phyloP scores from a whole-genome alignment of 2,888 invertebrate species.

The Diarsia rubi region DNA sequence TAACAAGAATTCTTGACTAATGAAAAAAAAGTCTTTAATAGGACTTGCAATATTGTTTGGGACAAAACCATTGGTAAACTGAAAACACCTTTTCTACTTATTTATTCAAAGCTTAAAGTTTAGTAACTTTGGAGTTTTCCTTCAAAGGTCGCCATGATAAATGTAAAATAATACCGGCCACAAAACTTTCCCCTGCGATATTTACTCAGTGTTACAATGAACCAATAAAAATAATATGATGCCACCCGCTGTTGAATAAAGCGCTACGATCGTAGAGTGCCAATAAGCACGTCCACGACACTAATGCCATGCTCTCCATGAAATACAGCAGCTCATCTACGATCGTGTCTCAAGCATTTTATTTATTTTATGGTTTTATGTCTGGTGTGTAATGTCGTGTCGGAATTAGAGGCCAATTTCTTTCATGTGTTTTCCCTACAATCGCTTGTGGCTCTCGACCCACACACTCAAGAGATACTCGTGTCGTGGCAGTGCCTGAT shows the following conservation, averaged over 20 bases:
- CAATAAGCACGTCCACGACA: conserved; percentile 67
- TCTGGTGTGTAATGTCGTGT: not conserved
- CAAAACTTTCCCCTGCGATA: conserved; percentile 42
- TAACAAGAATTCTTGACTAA: conserved; percentile 22
- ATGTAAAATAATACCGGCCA: conserved; percentile 34
- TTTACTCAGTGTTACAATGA: conserved; percentile 67
- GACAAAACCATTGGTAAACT: conserved; percentile 12
- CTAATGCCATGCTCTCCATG: conserved; percentile 50
- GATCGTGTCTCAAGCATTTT: conserved; percentile 36
- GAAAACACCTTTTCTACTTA: conserved; percentile 12
- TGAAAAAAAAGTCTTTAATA: conserved; percentile 11
- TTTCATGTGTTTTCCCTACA: not conserved
- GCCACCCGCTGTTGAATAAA: conserved; percentile 85
- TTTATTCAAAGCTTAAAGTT: conserved; percentile 3
- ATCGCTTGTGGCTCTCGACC: not conserved
- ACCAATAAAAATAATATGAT: conserved; percentile 81
- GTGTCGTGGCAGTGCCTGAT: too few relatives aligned
- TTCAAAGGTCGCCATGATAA: conserved; percentile 16
- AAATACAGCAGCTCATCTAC: conserved; percentile 46
- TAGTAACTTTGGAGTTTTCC: conserved; percentile 7
- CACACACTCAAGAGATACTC: not conserved
- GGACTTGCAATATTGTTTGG: conserved; percentile 10
- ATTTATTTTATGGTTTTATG: conserved; percentile 31
- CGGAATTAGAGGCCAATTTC: not conserved
- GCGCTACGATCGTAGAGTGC: conserved; percentile 78